Base-by-base conservation (phyloP, 2,797 vertebrate species). In the Propithecus deckenii region DNA sequence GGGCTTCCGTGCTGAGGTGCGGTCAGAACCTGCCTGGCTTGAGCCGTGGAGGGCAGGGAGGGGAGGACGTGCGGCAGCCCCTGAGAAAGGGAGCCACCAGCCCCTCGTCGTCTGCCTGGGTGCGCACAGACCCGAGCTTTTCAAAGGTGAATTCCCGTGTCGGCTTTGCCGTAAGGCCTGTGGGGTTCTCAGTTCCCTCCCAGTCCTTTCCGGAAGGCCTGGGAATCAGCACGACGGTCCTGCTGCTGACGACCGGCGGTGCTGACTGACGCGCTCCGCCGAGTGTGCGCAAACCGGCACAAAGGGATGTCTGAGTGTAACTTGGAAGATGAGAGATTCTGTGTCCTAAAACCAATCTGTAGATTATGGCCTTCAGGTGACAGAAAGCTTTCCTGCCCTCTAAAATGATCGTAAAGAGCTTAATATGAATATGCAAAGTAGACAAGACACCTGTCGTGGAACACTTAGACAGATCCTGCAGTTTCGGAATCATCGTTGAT, bases 401-500 rank as follows among this genome's bases (percentile, higher is more conserved):
- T 79, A 52, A 76, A 86, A 41, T 74, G 41, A 89, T 38, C n/a
- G 5, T n/a, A 78, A 35, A 52, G 41, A 32, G 6, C 35, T 74
- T 83, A 52, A 63, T 38, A 35, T 43, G 13, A 74, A 67, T 32
- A 65, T 67, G 55, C 23, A 76, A 85, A 85, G 7, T 57, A 67
- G 63, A 50, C 23, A 7, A 84, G 76, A 50, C 15, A 38, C 20
- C 41, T 83, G 9, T 67, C 30, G 65, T 30, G 72, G 52, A 83
- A 4, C 23, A 72, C 7, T 65, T 41, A 55, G 35, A 63, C 38
- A 50, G 65, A 65, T 65, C 41, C 3, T 9, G 23, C 35, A 57
- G 55, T 72, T 85, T 46, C 85, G 57, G 74, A 94, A 84, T 86
- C 46, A n/a, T 61, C n/a, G 69, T 7, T 63, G 41, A 48, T 69